Conservation (phyloP, 2,797 vertebrate species). For the Microctenopoma lineatum region DNA sequence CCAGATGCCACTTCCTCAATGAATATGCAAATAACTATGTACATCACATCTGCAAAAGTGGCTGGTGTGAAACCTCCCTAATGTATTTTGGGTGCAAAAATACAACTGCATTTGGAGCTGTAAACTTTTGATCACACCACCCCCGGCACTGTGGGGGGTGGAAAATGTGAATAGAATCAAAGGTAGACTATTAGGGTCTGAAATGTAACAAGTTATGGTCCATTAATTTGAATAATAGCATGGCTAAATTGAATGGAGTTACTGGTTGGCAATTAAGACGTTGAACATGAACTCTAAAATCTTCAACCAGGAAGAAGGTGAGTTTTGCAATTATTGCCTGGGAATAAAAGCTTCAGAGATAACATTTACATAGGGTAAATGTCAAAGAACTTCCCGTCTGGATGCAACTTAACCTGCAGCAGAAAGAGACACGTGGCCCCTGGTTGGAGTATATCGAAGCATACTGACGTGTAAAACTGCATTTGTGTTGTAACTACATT, state of each 20-base stretch:
- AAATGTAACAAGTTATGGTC: conserved; percentile 1
- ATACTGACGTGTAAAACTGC: conserved; percentile 43
- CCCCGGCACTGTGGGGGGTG: background rate
- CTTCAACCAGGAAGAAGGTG: background rate
- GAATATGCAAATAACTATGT: background rate
- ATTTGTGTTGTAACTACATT: conserved; percentile 50
- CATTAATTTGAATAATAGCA: background rate
- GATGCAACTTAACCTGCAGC: conserved; percentile 33
- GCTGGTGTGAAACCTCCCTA: background rate
- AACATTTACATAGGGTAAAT: background rate
- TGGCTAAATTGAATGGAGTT: background rate
- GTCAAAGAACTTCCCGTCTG: conserved; percentile 3
- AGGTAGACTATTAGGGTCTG: background rate
- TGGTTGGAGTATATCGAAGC: conserved; percentile 29
- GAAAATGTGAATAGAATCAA: conserved; percentile 13
- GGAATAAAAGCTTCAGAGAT: conserved; percentile 3
- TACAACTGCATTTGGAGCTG: conserved; percentile 15
- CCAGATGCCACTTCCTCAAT: background rate
- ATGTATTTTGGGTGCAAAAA: conserved; percentile 9
- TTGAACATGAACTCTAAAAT: background rate
- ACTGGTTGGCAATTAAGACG: background rate
- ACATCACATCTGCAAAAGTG: background rate
- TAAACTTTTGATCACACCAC: conserved; percentile 14
- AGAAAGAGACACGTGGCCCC: conserved; percentile 17
- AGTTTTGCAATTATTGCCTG: conserved; percentile 9